These are phyloP conservation scores for Eilema griseolum DNA, from an alignment of 2,888 invertebrate genomes.

Conservation along the genomic window DNA sequence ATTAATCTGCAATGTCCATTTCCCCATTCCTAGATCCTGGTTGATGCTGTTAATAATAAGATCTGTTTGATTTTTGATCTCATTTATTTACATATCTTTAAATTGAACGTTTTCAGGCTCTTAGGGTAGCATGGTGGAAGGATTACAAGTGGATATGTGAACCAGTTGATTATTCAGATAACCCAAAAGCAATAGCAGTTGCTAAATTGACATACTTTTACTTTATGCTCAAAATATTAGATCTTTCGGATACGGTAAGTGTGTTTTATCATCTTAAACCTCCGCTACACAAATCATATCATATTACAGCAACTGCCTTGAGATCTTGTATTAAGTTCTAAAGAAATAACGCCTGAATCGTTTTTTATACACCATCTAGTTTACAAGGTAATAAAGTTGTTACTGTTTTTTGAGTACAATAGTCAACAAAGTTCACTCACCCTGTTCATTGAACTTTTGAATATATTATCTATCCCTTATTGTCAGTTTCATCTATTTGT, in stretches of 20 bases:
- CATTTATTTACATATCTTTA: background rate
- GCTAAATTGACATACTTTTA: constrained; percentile 60
- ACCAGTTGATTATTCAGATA: constrained; percentile 66
- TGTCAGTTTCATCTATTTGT: background rate
- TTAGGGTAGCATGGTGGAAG: constrained; percentile 77
- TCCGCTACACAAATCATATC: background rate
- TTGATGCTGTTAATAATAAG: too few species aligned
- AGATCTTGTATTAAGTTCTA: too few species aligned
- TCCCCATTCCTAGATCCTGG: too few species aligned
- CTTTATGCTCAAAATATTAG: constrained; percentile 68
- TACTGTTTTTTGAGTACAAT: background rate
- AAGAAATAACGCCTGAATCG: too few species aligned
- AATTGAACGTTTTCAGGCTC: constrained; percentile 51
- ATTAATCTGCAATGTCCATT: too few species aligned
- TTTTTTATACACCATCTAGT: too few species aligned
- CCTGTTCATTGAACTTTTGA: background rate
- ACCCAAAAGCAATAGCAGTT: constrained; percentile 50
- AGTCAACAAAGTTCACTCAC: background rate
- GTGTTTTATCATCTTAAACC: background rate
- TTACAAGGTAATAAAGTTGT: background rate
- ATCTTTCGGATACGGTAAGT: constrained; percentile 78
- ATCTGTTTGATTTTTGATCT: too few species aligned
- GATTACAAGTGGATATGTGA: constrained; percentile 78
- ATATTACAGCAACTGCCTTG: too few species aligned
- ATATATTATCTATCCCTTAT: background rate